These are phyloP conservation scores for Xenopus borealis DNA, from an alignment of 2,113 vertebrate genomes.

Conservation along the genomic window DNA sequence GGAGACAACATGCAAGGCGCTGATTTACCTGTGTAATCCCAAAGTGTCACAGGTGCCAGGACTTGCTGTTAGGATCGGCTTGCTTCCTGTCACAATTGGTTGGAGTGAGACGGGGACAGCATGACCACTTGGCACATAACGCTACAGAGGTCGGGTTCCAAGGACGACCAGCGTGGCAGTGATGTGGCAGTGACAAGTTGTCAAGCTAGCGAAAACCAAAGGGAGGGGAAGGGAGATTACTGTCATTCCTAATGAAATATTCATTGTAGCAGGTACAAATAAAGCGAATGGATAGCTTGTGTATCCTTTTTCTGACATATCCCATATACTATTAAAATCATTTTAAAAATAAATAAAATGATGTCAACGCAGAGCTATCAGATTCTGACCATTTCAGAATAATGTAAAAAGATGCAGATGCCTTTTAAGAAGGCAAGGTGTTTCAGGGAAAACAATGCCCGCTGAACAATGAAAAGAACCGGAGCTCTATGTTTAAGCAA, in stretches of 20 bases:
- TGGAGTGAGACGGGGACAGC: slow-evolving; percentile 77
- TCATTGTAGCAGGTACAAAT: slow-evolving; percentile 55
- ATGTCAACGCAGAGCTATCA: neutral
- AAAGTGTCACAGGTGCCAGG: slow-evolving; percentile 76
- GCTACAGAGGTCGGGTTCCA: slow-evolving; percentile 73
- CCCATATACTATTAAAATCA: neutral
- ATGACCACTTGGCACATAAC: slow-evolving; percentile 69
- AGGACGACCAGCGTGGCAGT: slow-evolving; percentile 68
- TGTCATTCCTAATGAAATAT: slow-evolving; percentile 70
- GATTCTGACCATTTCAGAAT: too few species aligned
- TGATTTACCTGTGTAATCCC: slow-evolving; percentile 81
- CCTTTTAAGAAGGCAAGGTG: too few species aligned
- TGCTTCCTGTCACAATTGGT: slow-evolving; percentile 81
- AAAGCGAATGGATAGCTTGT: slow-evolving; percentile 35
- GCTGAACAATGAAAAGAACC: too few species aligned
- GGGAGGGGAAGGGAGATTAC: slow-evolving; percentile 32
- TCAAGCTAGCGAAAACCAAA: slow-evolving; percentile 67
- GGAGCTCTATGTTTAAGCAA: too few species aligned
- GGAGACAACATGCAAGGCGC: slow-evolving; percentile 69
- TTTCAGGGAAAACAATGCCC: too few species aligned
- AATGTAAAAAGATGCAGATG: too few species aligned
- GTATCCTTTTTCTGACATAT: neutral
- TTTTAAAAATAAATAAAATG: neutral
- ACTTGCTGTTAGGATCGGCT: slow-evolving; percentile 60
- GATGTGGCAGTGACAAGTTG: slow-evolving; percentile 78